Percentiles rank a stretch among this genome's conserved stretches.
Evolutionary conservation across 2,113 vertebrate genomes (phyloP).

Genomic region (Sardina pilchardus): DNA sequence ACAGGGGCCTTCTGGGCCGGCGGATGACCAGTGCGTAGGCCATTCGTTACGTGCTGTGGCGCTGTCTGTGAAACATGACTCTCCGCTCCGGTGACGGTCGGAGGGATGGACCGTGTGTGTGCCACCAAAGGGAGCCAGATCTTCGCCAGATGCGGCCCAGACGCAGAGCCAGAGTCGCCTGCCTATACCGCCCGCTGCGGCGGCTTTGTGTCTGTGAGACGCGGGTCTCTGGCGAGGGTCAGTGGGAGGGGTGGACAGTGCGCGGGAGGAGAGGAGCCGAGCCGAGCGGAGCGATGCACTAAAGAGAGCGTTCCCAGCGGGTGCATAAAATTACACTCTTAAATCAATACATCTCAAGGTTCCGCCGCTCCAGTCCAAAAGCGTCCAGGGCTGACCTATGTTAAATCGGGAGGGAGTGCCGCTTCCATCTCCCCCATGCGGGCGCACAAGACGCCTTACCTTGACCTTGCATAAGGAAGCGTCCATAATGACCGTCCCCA

Average conservation of each 20-base stretch:
- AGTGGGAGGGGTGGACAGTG: not conserved
- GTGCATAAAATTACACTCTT: slow-evolving; percentile 37
- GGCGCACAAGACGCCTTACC: slow-evolving; percentile 19
- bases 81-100: not conserved
- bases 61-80: not conserved
- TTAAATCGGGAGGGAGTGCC: slow-evolving; percentile 44
- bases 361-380: slow-evolving; percentile 38
- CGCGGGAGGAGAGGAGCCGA: not conserved
- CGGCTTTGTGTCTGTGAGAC: too few relatives aligned
- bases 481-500: not conserved
- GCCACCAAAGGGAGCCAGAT: not conserved
- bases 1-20: too few relatives aligned
- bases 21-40: too few relatives aligned
- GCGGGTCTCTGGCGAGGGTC: not conserved
- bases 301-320: slow-evolving; percentile 18
- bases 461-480: slow-evolving; percentile 29
- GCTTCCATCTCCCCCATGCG: slow-evolving; percentile 44
- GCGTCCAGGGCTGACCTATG: slow-evolving; percentile 44
- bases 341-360: slow-evolving; percentile 51
- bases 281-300: not conserved
- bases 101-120: not conserved
- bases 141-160: too few relatives aligned
- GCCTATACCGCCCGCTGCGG: too few relatives aligned
- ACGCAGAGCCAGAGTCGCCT: too few relatives aligned
- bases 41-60: not conserved